Conservation (phyloP, 2,113 vertebrate species). For the Atractosteus spatula region DNA sequence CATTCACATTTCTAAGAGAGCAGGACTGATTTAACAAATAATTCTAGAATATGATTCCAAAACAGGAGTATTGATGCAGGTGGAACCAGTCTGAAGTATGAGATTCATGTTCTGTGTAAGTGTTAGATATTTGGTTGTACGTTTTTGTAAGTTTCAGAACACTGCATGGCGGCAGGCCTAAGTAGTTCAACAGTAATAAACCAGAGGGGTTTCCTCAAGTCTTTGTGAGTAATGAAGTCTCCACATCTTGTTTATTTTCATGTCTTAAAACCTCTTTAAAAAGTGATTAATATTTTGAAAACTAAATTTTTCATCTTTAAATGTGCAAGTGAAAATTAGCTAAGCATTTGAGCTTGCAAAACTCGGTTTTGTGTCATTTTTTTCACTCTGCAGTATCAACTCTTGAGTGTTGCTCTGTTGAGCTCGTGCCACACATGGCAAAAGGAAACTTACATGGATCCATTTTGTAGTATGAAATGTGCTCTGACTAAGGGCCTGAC, state of each 20-base stretch:
- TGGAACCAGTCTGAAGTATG: neutral
- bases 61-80: neutral
- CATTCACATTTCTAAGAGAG: neutral
- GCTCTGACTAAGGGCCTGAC: constrained; percentile 34
- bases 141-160: neutral
- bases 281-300: too few relatives aligned
- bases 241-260: neutral
- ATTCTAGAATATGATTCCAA: neutral
- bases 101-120: neutral
- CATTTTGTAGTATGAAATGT: constrained; percentile 28
- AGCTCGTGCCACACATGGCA: constrained; percentile 15
- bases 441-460: constrained; percentile 8
- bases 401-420: constrained; percentile 1
- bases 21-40: neutral
- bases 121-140: neutral
- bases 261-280: too few relatives aligned
- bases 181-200: neutral
- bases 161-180: neutral
- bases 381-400: neutral
- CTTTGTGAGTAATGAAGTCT: neutral
- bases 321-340: too few relatives aligned
- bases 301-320: too few relatives aligned
- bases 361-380: neutral
- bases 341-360: neutral
- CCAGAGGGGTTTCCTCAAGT: neutral